phyloP scores from a whole-genome alignment of 2,888 invertebrate species.

The Trypoxylon attenuatum region DNA sequence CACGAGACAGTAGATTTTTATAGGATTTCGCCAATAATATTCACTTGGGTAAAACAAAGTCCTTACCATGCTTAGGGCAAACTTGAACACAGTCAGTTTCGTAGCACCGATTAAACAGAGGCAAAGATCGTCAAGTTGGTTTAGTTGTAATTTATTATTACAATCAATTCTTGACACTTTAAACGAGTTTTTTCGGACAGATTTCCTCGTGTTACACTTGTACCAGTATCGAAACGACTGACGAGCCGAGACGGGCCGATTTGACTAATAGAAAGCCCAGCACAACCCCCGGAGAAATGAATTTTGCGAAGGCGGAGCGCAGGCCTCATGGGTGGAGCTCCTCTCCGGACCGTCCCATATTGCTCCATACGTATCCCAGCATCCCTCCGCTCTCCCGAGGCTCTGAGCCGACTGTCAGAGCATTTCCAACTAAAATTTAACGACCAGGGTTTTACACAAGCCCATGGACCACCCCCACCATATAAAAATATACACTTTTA shows the following conservation, averaged over 20 bases:
- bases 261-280: slow-evolving; percentile 52
- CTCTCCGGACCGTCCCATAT: slow-evolving; percentile 52
- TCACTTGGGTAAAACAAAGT: too few relatives aligned
- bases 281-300: slow-evolving; percentile 54
- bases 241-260: slow-evolving; percentile 40
- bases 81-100: background rate
- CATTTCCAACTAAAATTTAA: background rate
- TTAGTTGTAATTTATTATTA: background rate
- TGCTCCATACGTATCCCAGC: slow-evolving; percentile 44
- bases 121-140: background rate
- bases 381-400: slow-evolving; percentile 40
- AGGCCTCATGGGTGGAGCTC: slow-evolving; percentile 67
- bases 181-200: too few relatives aligned
- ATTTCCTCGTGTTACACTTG: slow-evolving; percentile 14
- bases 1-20: background rate
- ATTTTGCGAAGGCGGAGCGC: slow-evolving; percentile 68
- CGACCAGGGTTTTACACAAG: background rate
- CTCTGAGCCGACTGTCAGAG: slow-evolving; percentile 30
- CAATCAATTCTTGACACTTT: slow-evolving; percentile 1
- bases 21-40: background rate
- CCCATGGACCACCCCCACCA: too few relatives aligned
- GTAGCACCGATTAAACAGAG: background rate
- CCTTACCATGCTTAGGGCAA: slow-evolving; percentile 1
- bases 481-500: too few relatives aligned
- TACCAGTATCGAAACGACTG: slow-evolving; percentile 23